Conservation (phyloP, 2,113 vertebrate species). For the Cyprinodon variegatus region DNA sequence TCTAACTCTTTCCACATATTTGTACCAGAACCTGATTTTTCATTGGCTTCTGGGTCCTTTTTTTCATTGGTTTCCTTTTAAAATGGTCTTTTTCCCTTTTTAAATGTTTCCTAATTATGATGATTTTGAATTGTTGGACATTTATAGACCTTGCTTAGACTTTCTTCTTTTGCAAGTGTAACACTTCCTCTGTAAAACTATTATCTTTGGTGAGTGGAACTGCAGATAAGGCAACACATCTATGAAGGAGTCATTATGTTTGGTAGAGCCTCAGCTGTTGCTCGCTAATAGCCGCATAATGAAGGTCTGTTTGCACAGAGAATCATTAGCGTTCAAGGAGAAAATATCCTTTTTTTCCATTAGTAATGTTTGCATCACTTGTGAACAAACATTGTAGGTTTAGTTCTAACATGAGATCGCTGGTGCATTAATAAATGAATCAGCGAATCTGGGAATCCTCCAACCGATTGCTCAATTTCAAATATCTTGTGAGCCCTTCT, state of each 20-base stretch:
- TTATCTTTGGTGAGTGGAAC: background rate
- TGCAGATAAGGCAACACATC: no score
- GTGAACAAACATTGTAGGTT: background rate
- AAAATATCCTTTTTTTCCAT: background rate
- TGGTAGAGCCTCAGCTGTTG: background rate
- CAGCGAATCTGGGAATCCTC: background rate
- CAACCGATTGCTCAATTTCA: background rate
- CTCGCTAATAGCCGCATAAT: background rate
- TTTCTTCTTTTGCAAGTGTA: background rate
- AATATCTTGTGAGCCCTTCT: background rate
- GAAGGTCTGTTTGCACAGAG: background rate
- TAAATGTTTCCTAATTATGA: background rate
- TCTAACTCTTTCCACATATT: no score
- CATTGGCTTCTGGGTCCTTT: no score
- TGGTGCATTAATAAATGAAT: background rate
- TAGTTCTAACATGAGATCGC: background rate
- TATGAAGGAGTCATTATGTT: background rate
- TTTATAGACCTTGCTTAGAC: background rate
- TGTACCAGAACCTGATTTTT: no score
- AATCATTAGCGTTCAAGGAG: background rate
- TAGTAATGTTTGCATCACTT: background rate
- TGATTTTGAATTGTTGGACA: background rate
- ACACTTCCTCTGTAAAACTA: background rate
- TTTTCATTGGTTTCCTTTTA: background rate
- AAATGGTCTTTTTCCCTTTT: background rate